Conservation (phyloP, 2,888 invertebrate species). For the Ochropacha duplaris region DNA sequence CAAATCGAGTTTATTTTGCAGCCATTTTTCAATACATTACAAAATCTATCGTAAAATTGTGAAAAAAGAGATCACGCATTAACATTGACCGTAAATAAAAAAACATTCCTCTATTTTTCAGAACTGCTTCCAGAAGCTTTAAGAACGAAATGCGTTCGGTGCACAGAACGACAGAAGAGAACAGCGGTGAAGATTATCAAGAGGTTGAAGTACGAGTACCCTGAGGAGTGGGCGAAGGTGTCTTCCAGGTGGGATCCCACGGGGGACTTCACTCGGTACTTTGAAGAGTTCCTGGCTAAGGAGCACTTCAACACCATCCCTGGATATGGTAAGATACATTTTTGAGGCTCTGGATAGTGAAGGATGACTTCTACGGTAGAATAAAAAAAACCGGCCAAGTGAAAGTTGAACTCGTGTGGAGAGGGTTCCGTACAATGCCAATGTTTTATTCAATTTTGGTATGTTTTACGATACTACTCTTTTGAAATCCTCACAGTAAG, state of each 20-base stretch:
- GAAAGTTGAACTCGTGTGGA: too few species aligned
- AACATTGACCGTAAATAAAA: too few species aligned
- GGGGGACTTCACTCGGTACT: slow-evolving; percentile 82
- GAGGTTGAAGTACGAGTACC: slow-evolving; percentile 84
- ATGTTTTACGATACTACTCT: too few species aligned
- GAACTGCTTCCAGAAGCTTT: slow-evolving; percentile 88
- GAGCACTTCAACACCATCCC: slow-evolving; percentile 65
- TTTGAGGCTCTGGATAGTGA: too few species aligned
- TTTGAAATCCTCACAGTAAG: too few species aligned
- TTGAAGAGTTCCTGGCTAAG: slow-evolving; percentile 68
- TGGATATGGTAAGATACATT: slow-evolving; percentile 49
- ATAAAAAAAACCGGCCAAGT: too few species aligned
- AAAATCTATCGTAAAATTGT: too few species aligned
- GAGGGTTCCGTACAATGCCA: too few species aligned
- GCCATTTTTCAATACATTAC: too few species aligned
- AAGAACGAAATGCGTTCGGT: slow-evolving; percentile 85
- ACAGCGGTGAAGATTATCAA: slow-evolving; percentile 87
- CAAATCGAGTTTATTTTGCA: too few species aligned
- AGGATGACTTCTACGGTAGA: too few species aligned
- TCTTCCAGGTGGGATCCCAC: slow-evolving; percentile 87
- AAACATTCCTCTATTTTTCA: slow-evolving; percentile 44
- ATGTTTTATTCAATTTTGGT: too few species aligned
- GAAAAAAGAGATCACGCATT: not conserved
- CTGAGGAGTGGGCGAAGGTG: slow-evolving; percentile 86
- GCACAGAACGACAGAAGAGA: slow-evolving; percentile 85